Conservation (phyloP, 2,888 invertebrate genomes). For the Metopia argyrocephala region DNA sequence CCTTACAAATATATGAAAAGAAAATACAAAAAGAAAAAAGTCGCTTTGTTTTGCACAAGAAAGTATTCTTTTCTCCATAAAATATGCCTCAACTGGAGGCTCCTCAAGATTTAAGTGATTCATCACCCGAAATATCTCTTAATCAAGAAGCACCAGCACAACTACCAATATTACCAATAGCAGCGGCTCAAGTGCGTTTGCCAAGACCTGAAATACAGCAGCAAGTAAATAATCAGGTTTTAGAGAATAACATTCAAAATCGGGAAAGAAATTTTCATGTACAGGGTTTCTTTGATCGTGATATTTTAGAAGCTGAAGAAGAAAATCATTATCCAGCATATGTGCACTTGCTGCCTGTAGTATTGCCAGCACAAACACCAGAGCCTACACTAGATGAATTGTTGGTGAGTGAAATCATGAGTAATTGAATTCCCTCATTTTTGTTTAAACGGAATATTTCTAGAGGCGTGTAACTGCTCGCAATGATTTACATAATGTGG, state of each 20-base stretch:
- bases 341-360: slow-evolving; percentile 80
- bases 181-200: slow-evolving; percentile 54
- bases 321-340: slow-evolving; percentile 77
- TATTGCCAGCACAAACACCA: slow-evolving; percentile 78
- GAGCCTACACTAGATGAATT: slow-evolving; percentile 82
- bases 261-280: slow-evolving; percentile 54
- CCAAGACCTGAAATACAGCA: slow-evolving; percentile 42
- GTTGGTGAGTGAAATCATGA: slow-evolving; percentile 78
- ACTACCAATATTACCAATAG: slow-evolving; percentile 52
- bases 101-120: slow-evolving; percentile 70
- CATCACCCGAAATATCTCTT: slow-evolving; percentile 75
- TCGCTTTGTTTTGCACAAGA: neutral
- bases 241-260: slow-evolving; percentile 43
- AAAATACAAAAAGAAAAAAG: neutral
- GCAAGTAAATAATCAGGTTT: slow-evolving; percentile 16
- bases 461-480: slow-evolving; percentile 79
- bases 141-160: slow-evolving; percentile 69
- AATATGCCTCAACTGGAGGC: slow-evolving; percentile 74
- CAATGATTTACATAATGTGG: slow-evolving; percentile 79
- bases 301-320: slow-evolving; percentile 72
- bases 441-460: neutral
- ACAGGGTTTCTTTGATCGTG: slow-evolving; percentile 71
- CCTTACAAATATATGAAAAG: neutral
- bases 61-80: neutral
- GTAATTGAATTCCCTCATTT: neutral